phyloP scores from a whole-genome alignment of 1,140 invertebrate species.

The Eueides isabella region DNA sequence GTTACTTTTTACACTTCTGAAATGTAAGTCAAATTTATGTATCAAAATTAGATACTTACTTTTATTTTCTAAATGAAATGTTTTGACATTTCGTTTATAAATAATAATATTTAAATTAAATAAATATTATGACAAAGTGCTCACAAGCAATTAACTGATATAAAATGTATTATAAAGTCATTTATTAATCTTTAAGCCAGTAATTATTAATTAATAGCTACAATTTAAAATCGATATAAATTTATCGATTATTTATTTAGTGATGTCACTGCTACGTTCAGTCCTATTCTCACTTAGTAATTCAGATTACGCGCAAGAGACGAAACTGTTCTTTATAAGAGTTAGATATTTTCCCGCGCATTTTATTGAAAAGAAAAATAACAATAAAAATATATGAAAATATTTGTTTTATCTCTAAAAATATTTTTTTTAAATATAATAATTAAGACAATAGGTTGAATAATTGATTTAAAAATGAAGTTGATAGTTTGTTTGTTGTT shows the following conservation, averaged over 20 bases:
- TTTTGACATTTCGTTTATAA: not conserved
- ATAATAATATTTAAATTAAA: not conserved
- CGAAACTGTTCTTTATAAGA: not conserved
- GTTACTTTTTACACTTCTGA: too few relatives aligned
- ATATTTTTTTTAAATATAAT: not conserved
- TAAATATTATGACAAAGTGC: not conserved
- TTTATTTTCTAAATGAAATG: too few relatives aligned
- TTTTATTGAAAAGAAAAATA: not conserved
- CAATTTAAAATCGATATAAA: not conserved
- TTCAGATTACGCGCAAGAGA: constrained; percentile 13
- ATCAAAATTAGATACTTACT: too few relatives aligned
- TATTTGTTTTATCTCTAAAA: not conserved
- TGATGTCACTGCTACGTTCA: constrained; percentile 9
- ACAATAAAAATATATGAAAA: not conserved
- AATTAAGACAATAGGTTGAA: not conserved
- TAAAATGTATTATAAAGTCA: not conserved
- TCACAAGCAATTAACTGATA: not conserved
- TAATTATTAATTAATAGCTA: not conserved
- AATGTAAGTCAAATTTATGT: too few relatives aligned
- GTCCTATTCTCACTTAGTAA: constrained; percentile 22
- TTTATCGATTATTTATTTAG: not conserved
- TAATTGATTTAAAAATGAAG: constrained; percentile 33
- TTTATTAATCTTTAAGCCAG: not conserved
- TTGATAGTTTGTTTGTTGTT: constrained; percentile 38
- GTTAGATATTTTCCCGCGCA: not conserved